Base-by-base conservation (phyloP, 2,113 vertebrate genomes). In the Pagrus major region DNA sequence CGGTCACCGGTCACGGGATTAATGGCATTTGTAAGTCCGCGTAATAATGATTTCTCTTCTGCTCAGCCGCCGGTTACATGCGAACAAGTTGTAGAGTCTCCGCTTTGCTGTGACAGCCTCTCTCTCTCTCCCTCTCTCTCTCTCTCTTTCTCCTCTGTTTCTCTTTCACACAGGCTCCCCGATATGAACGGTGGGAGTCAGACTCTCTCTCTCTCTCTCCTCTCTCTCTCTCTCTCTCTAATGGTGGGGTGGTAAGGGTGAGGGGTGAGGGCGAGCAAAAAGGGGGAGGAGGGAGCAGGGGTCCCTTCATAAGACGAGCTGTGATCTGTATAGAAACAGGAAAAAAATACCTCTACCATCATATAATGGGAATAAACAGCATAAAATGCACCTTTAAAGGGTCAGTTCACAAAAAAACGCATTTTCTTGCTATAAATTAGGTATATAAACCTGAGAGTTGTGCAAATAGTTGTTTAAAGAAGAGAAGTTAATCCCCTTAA, bases 131-230 rank as follows among this genome's bases (percentile, higher is more conserved):
- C 69, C 63, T 71, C 78, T 72, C 69, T 80, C 66, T 71, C 78
- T 72, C 69, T 80, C 66, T 72, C 51, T 71, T 49, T 72, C 64
- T 75, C 78, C 71, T 83, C 70, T 82, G 55, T 72, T 71, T 80
- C 54, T 72, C 66, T 73, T 56, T 68, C 60, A 65, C 58, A 64
- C 69, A 37, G 42, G 41, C 81, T 78, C 2, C 41, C 59, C 11
- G 52, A 64, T 58, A 44, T 86, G 81, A 80, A 69, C 64, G 42
- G 76, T 88, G 85, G 80, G 81, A 86, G 82, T 80, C 83, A 76
- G 47, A 25, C 61, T 71, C 60, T 72, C 60, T 75, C 79, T 73
- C 71, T 83, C 70, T 80, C 56, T 74, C 80, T 74, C 54, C 29
- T 63, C 68, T 52, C 63, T 35, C 58, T 59, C 71, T 71, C 69